A percentile compares a stretch with the other conserved stretches of the same genome.
Evolutionary conservation across 2,888 invertebrate species (phyloP).

Genomic region (Eurytoma californica): DNA sequence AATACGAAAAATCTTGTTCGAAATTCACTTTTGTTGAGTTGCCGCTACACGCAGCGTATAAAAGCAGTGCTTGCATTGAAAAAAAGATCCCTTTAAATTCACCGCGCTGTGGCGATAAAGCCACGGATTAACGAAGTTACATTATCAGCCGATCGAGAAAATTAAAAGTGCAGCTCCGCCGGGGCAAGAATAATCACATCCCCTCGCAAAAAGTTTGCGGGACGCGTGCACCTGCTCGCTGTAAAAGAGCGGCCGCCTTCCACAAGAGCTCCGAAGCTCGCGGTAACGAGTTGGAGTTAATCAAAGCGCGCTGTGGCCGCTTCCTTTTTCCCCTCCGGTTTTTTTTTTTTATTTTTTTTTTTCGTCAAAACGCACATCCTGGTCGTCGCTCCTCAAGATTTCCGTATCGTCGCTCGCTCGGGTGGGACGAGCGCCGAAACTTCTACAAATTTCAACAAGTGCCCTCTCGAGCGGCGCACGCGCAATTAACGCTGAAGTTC

Average conservation of each 20-base stretch:
- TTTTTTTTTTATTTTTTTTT: not conserved
- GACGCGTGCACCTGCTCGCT: constrained; percentile 9
- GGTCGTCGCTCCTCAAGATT: not conserved
- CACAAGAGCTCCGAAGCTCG: not conserved
- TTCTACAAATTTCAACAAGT: not conserved
- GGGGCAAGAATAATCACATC: not conserved
- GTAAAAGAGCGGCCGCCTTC: not conserved
- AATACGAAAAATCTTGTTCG: too few relatives aligned
- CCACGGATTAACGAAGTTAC: not conserved
- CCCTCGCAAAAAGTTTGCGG: not conserved
- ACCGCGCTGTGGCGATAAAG: too few relatives aligned
- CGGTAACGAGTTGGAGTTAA: constrained; percentile 32
- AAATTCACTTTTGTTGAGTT: too few relatives aligned
- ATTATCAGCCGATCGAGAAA: not conserved
- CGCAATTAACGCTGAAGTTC: constrained; percentile 30
- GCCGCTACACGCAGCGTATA: too few relatives aligned
- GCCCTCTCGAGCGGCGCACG: constrained; percentile 32
- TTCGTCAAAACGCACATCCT: constrained; percentile 2
- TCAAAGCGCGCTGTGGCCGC: constrained; percentile 19
- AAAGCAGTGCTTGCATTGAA: too few relatives aligned
- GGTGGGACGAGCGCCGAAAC: not conserved
- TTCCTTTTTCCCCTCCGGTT: not conserved
- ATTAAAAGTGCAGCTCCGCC: too few relatives aligned
- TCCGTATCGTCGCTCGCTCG: not conserved
- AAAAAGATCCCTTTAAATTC: too few relatives aligned